Evolutionary conservation across 2,888 invertebrate species (phyloP), one percentile per base, ranked within the genome.

Genomic region (Stenoptilia bipunctidactyla): DNA sequence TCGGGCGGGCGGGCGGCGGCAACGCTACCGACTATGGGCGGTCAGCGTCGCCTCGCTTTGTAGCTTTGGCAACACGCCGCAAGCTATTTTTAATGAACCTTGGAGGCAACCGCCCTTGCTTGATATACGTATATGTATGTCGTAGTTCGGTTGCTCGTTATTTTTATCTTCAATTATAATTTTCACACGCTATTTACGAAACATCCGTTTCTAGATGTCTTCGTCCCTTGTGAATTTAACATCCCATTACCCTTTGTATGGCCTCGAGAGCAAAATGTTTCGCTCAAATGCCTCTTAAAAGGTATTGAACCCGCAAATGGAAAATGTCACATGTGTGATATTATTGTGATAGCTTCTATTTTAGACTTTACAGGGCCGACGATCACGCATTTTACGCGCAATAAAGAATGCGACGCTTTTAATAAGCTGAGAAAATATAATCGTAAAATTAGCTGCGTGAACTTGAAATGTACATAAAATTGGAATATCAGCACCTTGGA

Each of bases 41-140:
- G 67, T 65, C 65, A 66, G 68, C 70, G 74, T 71, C 76, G 73
- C 68, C 68, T 71, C 66, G 62, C 64, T 64, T 59, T 64, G 61
- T 61, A 63, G 66, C 74, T 76, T 74, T 80, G 79, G 79, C 80
- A 82, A 64, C 69, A 67, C 65, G 71, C 76, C 77, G 70, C 64
- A 53, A 46, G 66, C 77, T 82, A 82, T 82, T 80, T 80, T 72
- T 80, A 77, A 67, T 66, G 61, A 76, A 82, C 80, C 82, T 80
- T 83, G 82, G 76, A 68, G 71, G 58, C 70, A 72, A 69, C 75
- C 72, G 80, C 79, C 80, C 80, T 80, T 82, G 79, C 65, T 58
- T 20, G 65, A 59, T 60, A 67, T 64, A 67, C 65, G 60, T 25
- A 25, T 25, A 55, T 58, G 56, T 54, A 53, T 58, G 56, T 56